Conservation (phyloP, 2,797 vertebrate species). For the Anomalospiza imberbis region DNA sequence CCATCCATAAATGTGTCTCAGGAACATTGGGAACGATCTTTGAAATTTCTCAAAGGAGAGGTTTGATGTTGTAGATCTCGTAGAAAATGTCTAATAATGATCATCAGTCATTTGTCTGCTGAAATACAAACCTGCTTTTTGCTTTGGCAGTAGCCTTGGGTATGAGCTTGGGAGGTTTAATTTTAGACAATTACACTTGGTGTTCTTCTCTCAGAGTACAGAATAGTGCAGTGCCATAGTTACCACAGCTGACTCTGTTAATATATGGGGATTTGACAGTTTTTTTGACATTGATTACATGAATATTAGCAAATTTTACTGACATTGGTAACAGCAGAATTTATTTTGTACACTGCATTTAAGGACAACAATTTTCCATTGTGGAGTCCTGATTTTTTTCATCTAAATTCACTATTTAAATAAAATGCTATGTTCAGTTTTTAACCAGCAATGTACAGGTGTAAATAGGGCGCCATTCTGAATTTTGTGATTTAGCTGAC, state of each 20-base stretch:
- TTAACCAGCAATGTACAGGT: no score
- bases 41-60: not conserved
- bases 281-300: not conserved
- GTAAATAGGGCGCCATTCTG: not conserved
- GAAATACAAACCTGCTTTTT: not conserved
- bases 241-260: not conserved
- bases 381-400: not conserved
- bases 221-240: not conserved
- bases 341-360: not conserved
- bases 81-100: not conserved
- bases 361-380: not conserved
- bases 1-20: not conserved
- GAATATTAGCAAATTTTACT: not conserved
- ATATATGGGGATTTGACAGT: accelerated
- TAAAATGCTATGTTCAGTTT: accelerated
- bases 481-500: not conserved
- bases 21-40: not conserved
- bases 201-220: not conserved
- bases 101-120: not conserved
- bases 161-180: not conserved
- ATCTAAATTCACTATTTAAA: not conserved
- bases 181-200: not conserved
- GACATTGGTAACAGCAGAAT: not conserved
- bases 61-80: not conserved
- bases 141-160: not conserved